phyloP scores from a whole-genome alignment of 2,113 vertebrate species.

The Diphyllodes magnificus region DNA sequence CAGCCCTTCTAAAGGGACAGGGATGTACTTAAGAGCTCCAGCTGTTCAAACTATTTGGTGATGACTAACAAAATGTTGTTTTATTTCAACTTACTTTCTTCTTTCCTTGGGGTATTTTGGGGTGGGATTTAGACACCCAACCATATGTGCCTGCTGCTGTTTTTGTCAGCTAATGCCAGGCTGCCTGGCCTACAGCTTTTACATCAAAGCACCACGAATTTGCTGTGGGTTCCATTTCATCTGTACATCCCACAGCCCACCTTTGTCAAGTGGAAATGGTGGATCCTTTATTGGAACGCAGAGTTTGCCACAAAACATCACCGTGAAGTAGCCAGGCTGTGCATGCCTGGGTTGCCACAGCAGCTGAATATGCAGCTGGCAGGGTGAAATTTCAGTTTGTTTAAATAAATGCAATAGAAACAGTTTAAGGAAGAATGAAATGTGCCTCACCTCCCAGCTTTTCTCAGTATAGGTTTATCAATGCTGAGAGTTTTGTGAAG shows the following conservation, averaged over 20 bases:
- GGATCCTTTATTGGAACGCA: not conserved
- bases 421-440: not conserved
- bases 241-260: not conserved
- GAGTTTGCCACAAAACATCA: not conserved
- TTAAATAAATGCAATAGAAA: not conserved
- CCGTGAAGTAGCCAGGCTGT: not conserved
- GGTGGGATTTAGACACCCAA: not conserved
- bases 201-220: not conserved
- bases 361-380: not conserved
- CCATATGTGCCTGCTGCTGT: not conserved
- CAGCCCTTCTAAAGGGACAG: not conserved
- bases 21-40: not conserved
- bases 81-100: not conserved
- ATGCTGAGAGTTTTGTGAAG: not conserved
- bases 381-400: not conserved
- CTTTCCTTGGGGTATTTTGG: slow-evolving; percentile 26
- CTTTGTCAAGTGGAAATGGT: slow-evolving; percentile 4
- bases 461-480: not conserved
- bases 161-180: not conserved
- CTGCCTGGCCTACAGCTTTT: not conserved
- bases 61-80: not conserved
- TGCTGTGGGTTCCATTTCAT: not conserved
- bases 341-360: not conserved
- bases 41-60: not conserved
- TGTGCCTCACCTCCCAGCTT: not conserved